phyloP scores from a whole-genome alignment of 2,113 vertebrate genomes.

The Megatriorchis doriae region DNA sequence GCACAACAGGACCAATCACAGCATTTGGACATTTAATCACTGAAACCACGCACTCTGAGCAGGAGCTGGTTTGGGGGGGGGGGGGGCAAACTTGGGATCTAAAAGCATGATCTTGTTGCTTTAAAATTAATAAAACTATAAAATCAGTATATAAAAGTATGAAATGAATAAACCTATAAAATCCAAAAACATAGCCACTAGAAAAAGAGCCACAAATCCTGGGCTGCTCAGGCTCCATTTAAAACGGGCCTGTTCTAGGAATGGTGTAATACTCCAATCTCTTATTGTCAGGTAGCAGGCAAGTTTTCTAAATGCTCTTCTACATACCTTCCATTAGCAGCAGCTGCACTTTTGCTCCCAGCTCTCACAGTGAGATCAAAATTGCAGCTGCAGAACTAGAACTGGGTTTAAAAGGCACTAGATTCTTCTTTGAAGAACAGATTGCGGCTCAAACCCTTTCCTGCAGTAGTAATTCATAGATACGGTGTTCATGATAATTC shows the following conservation, averaged over 20 bases:
- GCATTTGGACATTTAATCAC: background rate
- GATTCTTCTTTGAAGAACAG: background rate
- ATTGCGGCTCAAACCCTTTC: background rate
- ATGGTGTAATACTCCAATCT: background rate
- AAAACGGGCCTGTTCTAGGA: background rate
- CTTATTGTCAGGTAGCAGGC: background rate
- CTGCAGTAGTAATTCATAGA: background rate
- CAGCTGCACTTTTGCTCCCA: background rate
- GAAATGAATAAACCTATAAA: background rate
- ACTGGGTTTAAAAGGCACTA: background rate
- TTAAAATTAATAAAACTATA: background rate
- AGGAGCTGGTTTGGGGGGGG: background rate
- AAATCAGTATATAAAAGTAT: background rate
- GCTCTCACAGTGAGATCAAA: background rate
- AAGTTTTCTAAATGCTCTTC: background rate
- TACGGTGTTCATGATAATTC: fast-evolving
- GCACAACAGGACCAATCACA: background rate
- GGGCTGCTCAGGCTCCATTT: background rate
- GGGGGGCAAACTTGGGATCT: background rate
- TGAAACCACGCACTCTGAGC: background rate
- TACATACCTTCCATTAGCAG: background rate
- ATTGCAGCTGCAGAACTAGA: background rate
- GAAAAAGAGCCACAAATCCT: background rate
- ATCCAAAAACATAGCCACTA: fast-evolving
- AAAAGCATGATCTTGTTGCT: background rate